Conservation (phyloP, 1,140 invertebrate species). For the Conopomorpha cramerella region DNA sequence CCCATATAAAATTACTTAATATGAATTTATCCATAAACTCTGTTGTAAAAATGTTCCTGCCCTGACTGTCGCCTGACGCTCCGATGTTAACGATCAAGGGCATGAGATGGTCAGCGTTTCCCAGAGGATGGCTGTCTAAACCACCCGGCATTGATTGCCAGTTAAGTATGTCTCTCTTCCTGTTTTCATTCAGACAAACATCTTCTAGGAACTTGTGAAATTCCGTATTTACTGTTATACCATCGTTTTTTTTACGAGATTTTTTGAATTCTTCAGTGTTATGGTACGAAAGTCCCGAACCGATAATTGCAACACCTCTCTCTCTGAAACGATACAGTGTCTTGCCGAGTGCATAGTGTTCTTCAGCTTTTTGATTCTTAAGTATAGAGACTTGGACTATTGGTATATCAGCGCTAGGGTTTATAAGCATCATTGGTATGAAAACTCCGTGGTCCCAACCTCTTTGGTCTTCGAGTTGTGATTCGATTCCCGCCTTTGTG, state of each 20-base stretch:
- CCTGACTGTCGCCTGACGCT: background rate
- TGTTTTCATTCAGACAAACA: background rate
- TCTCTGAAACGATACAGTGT: constrained; percentile 1
- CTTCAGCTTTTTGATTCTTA: constrained; percentile 1
- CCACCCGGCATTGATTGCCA: background rate
- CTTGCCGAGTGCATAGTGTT: background rate
- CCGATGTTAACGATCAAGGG: constrained; percentile 1
- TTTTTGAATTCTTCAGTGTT: constrained; percentile 1
- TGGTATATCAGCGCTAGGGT: background rate
- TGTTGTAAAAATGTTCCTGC: background rate
- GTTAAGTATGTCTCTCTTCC: background rate
- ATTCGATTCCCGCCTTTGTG: background rate
- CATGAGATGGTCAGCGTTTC: constrained; percentile 3
- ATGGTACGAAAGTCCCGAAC: constrained; percentile 4
- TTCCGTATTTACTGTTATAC: background rate
- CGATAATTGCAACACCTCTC: constrained; percentile 1
- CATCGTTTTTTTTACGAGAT: background rate
- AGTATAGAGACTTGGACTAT: too few species aligned
- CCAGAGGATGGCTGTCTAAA: constrained; percentile 1
- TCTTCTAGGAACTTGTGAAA: constrained; percentile 3
- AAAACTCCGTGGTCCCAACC: constrained; percentile 2
- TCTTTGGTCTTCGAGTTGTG: background rate
- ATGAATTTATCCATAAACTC: constrained; percentile 2
- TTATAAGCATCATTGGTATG: background rate
- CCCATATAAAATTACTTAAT: constrained; percentile 2